Base-by-base conservation (phyloP, 92 coral and sea anemone species). In the Galaxea fascicularis region DNA sequence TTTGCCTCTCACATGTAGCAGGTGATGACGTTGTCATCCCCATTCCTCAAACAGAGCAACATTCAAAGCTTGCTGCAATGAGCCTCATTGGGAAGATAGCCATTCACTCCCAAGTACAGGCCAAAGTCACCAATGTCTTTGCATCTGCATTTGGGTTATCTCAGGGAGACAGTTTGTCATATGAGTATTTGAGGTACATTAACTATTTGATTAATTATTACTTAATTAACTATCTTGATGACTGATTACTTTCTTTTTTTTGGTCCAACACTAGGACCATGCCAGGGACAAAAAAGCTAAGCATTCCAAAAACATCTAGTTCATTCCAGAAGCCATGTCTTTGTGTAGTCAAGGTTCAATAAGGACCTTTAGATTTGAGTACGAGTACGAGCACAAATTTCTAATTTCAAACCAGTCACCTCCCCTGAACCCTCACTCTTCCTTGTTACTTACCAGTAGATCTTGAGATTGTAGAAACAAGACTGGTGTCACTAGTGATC, bases 81-180 rank as follows among this genome's bases (percentile, higher is more conserved):
- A 88, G 88, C 65, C 76, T 88, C 18, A 83, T 85, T 20, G 91
- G 88, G 28, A 82, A 88, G 51, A 82, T 88, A 28, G 78, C 88
- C 28, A 21, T 88, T 3, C 85, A 76, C 60, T 14, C 54, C n/a
- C 89, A 89, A 29, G 89, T 83, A 73, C 22, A 73, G 76, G 65
- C 63, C 5, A 89, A 89, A 28, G 79, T 89, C 46, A 76, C 75
- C 85, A 84, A 83, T 60, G 63, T 89, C 31, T 89, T 89, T 41
- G 82, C 85, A 39, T 84, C 86, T 24, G 74, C 82, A 4, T 89
- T 89, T 89, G 92, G 85, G 3, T 28, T 84, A 57, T 18, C 65
- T 16, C 73, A 82, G 10, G 84, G 84, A 0, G 79, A 88, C 35
- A 57, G 66, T 8, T 58, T 89, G 69, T 82, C 92, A 13, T 89